Base-by-base conservation (phyloP, 92 coral and sea anemone species). In the Bergia sp. region DNA sequence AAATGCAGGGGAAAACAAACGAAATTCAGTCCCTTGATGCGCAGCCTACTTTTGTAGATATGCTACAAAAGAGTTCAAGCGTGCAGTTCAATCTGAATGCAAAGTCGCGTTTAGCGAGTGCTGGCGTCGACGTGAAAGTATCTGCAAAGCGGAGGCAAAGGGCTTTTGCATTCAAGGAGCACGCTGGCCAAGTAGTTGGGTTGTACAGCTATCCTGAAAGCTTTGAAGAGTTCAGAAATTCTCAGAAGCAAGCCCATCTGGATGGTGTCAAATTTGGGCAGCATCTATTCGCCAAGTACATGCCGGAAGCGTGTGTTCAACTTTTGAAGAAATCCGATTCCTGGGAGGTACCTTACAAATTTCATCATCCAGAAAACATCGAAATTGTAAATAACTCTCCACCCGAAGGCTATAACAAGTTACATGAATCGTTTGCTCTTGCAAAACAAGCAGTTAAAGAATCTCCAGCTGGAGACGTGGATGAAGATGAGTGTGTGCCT, bases 221-320 rank as follows among this genome's bases (percentile, higher is more conserved):
- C 61, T 90, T 85, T 81, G 44, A 18, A 3, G 86, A 85, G 15
- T 91, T 91, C 89, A 88, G 86, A 65, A 58, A 79, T 7, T 45
- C 61, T 13, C 93, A 91, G 69, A 91, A 71, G 50, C 50, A 88
- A 65, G 92, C 88, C 37, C 85, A 91, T 47, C 82, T 44, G 45
- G 85, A 91, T 37, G 90, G 93, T 23, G 89, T 91, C 7, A 66
- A 23, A 55, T 55, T 76, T 43, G 95, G 93, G 42, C 90, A 90
- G 91, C 90, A 8, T 69, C 89, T 92, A 1, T 90, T 92, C 77
- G 84, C 86, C 38, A 88, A 84, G 61, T 90, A 88, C 76, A 90
- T 88, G 90, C 93, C 90, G 13, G 79, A 61, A 12, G 74, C 49
- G n/a, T 88, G 91, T 75, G 89, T 89, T 64, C 73, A 81, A 15